phyloP scores from a whole-genome alignment of 2,113 vertebrate genomes.

The Poecilia latipinna region DNA sequence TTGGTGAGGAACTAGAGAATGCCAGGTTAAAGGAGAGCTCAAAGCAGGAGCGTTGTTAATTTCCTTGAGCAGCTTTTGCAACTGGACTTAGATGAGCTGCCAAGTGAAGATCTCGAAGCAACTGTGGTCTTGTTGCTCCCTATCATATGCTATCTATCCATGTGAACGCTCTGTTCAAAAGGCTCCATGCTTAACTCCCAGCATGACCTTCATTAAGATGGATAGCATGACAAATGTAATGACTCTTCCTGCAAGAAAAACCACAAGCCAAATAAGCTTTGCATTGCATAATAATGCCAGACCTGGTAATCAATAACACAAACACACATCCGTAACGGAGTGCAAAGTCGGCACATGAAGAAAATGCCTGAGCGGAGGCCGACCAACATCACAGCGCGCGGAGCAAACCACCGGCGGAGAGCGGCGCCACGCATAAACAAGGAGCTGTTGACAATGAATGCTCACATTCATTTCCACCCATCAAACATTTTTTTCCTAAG shows the following conservation, averaged over 20 bases:
- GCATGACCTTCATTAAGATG: conserved; percentile 78
- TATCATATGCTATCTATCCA: conserved; percentile 39
- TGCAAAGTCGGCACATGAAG: conserved; percentile 72
- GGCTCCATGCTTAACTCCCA: conserved; percentile 67
- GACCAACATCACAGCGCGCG: conserved; percentile 70
- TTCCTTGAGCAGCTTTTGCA: conserved; percentile 34
- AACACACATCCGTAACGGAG: conserved; percentile 75
- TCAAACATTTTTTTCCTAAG: conserved; percentile 66
- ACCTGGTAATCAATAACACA: conserved; percentile 78
- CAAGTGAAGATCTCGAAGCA: conserved; percentile 57
- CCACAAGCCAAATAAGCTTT: conserved; percentile 79
- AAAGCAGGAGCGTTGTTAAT: conserved; percentile 45
- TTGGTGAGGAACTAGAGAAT: conserved; percentile 29
- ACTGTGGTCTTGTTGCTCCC: conserved; percentile 49
- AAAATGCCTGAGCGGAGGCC: conserved; percentile 74
- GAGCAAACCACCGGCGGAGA: conserved; percentile 65
- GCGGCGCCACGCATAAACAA: conserved; percentile 69
- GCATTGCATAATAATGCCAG: conserved; percentile 77
- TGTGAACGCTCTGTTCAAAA: conserved; percentile 60
- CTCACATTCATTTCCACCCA: conserved; percentile 65
- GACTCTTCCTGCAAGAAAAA: conserved; percentile 78
- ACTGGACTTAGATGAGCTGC: conserved; percentile 42
- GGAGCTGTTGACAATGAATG: conserved; percentile 66
- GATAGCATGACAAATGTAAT: conserved; percentile 79
- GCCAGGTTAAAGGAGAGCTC: conserved; percentile 27